phyloP scores from a whole-genome alignment of 2,888 invertebrate genomes.

The Microplitis deprimator region DNA sequence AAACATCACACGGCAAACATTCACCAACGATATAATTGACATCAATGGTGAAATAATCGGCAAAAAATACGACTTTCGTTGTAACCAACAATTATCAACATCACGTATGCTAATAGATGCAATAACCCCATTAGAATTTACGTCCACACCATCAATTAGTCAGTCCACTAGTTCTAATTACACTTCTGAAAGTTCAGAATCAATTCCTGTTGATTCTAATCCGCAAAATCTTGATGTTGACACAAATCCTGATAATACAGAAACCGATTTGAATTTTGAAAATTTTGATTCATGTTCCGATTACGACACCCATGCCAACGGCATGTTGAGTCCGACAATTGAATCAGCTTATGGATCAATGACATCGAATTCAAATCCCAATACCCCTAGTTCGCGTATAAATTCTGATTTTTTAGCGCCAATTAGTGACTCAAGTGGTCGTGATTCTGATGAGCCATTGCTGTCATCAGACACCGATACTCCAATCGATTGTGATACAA shows the following conservation, averaged over 20 bases:
- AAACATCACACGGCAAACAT: constrained; percentile 48
- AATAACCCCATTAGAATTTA: constrained; percentile 55
- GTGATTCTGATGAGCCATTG: constrained; percentile 7
- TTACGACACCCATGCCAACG: constrained; percentile 15
- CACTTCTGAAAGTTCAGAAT: constrained; percentile 23
- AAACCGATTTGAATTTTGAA: constrained; percentile 8
- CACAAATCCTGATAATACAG: background rate
- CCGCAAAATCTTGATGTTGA: background rate
- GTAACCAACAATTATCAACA: constrained; percentile 60
- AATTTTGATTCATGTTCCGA: constrained; percentile 25
- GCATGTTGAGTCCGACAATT: constrained; percentile 19
- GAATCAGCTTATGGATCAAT: constrained; percentile 33
- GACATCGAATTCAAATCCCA: constrained; percentile 27
- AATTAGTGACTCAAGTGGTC: background rate
- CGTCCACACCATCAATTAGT: background rate
- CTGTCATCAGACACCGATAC: constrained; percentile 10
- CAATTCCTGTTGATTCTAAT: background rate
- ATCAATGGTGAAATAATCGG: constrained; percentile 62
- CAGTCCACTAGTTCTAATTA: background rate
- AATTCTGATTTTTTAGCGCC: constrained; percentile 23
- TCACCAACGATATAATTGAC: constrained; percentile 57
- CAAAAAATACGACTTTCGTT: constrained; percentile 67
- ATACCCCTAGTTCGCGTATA: constrained; percentile 24
- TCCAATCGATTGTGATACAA: constrained; percentile 9
- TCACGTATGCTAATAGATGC: constrained; percentile 62